These are phyloP conservation scores for Catajapyx aquilonaris DNA, from an alignment of 1,140 invertebrate species.

Conservation along the genomic window DNA sequence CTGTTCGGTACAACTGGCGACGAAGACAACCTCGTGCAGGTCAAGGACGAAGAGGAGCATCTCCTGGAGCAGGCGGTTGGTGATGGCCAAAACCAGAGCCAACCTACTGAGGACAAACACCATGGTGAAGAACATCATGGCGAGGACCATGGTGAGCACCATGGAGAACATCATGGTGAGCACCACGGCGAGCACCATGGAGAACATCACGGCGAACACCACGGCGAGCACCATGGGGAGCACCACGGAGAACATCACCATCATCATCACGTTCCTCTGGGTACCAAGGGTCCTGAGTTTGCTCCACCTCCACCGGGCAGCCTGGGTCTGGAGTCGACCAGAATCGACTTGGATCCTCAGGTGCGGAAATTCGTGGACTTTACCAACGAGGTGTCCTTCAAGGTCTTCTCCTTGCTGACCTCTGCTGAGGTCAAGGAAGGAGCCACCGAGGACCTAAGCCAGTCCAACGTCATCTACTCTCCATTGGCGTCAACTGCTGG, in stretches of 20 bases:
- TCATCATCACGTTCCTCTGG: not conserved
- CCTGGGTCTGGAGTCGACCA: not conserved
- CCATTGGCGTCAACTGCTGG: slow-evolving; percentile 65
- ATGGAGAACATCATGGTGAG: not conserved
- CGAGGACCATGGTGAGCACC: not conserved
- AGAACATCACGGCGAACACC: not conserved
- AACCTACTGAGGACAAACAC: too few relatives aligned
- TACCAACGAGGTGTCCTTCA: not conserved
- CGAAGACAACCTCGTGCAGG: too few relatives aligned
- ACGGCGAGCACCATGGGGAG: not conserved
- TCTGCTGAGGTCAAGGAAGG: not conserved
- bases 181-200: not conserved
- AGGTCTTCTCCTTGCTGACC: not conserved
- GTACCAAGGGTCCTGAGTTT: not conserved
- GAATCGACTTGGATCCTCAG: not conserved
- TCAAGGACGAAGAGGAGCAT: too few relatives aligned
- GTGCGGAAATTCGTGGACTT: not conserved
- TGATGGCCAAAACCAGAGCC: too few relatives aligned
- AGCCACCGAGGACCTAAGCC: slow-evolving; percentile 26
- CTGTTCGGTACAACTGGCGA: too few relatives aligned
- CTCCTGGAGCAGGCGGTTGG: too few relatives aligned
- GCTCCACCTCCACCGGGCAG: not conserved
- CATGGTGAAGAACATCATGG: not conserved
- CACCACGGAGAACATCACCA: not conserved
- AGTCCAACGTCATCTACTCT: slow-evolving; percentile 53